Percentiles rank a stretch among this genome's conserved stretches.
phyloP scores from a whole-genome alignment of 2,888 invertebrate species.

The Tetragonisca angustula region DNA sequence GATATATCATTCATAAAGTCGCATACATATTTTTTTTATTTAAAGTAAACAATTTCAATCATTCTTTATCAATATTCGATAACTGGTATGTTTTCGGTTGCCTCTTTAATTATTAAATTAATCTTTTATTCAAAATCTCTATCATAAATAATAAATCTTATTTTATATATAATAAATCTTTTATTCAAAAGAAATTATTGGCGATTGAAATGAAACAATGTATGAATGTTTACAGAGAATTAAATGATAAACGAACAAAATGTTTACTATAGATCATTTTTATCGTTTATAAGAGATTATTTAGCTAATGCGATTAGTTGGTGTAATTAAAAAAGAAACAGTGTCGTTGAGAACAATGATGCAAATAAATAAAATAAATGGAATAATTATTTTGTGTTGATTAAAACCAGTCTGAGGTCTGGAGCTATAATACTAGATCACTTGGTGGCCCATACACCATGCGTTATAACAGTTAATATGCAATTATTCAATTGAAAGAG shows the following conservation, averaged over 20 bases:
- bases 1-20: background rate
- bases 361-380: constrained; percentile 10
- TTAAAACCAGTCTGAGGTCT: constrained; percentile 61
- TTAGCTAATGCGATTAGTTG: no score
- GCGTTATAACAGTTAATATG: constrained; percentile 68
- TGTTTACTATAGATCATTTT: no score
- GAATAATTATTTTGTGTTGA: constrained; percentile 63
- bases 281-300: no score
- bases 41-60: background rate
- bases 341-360: constrained; percentile 31
- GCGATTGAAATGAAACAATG: no score
- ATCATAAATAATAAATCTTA: no score
- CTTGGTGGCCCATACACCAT: constrained; percentile 58
- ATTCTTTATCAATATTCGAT: background rate
- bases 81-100: no score
- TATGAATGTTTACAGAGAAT: no score
- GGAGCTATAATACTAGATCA: constrained; percentile 71
- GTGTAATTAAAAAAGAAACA: constrained; percentile 5
- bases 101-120: no score
- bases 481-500: constrained; percentile 77
- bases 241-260: no score
- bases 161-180: no score
- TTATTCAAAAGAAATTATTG: no score
- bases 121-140: no score
- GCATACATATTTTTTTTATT: background rate